A percentile compares a stretch with the other conserved stretches of the same genome.
Conservation (phyloP, 2,888 invertebrate genomes). For the Scaptomyza reducta region DNA sequence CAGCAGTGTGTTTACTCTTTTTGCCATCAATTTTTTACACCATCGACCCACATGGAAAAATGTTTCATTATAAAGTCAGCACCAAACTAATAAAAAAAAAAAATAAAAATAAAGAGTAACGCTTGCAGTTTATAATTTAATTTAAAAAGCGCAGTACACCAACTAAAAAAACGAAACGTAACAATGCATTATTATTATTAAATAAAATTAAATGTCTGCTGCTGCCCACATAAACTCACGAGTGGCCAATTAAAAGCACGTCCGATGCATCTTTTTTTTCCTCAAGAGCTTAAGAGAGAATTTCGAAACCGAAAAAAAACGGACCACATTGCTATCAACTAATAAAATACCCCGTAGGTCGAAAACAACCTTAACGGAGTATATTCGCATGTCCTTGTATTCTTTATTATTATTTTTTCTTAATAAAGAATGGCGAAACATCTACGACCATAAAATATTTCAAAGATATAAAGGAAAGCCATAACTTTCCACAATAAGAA, state of each 20-base stretch:
- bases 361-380: neutral
- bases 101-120: conserved; percentile 52
- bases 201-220: conserved; percentile 80
- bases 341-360: neutral
- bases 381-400: neutral
- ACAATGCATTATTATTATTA: conserved; percentile 66
- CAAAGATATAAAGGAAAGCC: no score
- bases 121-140: conserved; percentile 74
- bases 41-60: conserved; percentile 64
- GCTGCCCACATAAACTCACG: conserved; percentile 74
- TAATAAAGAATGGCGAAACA: no score
- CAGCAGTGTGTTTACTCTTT: conserved; percentile 53
- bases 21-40: conserved; percentile 60
- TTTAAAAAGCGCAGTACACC: conserved; percentile 65
- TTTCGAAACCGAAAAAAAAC: neutral
- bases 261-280: conserved; percentile 57
- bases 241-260: conserved; percentile 74
- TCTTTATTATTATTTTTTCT: neutral
- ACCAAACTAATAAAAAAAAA: conserved; percentile 39
- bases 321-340: neutral
- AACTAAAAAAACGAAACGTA: conserved; percentile 20
- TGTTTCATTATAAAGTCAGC: conserved; percentile 61
- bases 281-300: conserved; percentile 40
- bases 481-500: no score
- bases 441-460: no score